phyloP scores from a whole-genome alignment of 2,113 vertebrate species.

The Pterophyllum scalare region DNA sequence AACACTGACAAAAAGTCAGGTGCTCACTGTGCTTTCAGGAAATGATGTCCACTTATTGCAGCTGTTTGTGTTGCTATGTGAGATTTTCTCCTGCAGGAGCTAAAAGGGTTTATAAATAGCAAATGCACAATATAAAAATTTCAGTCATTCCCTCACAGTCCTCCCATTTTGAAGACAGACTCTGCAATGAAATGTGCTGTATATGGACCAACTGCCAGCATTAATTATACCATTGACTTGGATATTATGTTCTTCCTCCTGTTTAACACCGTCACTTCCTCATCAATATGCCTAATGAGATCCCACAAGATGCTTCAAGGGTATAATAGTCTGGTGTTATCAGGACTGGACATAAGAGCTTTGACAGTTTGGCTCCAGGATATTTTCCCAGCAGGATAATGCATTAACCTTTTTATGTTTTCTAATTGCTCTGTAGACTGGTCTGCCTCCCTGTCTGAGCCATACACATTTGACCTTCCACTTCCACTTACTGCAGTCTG shows the following conservation, averaged over 20 bases:
- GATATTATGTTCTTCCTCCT: neutral
- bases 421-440: conserved; percentile 21
- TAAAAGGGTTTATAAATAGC: neutral
- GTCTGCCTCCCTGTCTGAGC: neutral
- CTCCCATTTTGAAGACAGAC: neutral
- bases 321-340: neutral
- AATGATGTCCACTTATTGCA: neutral
- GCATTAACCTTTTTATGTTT: conserved; percentile 49
- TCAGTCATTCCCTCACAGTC: neutral
- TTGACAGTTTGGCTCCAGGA: conserved; percentile 15
- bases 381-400: conserved; percentile 24
- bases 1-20: neutral
- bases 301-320: conserved; percentile 17
- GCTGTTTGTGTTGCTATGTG: neutral
- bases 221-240: neutral
- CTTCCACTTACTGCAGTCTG: neutral
- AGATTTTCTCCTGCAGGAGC: neutral
- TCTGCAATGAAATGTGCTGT: neutral
- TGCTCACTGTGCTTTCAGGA: neutral
- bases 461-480: conserved; percentile 8
- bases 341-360: neutral
- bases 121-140: neutral
- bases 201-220: neutral
- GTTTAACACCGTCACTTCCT: neutral
- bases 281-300: conserved; percentile 35